Conservation (phyloP, 2,113 vertebrate genomes). For the Oophaga pumilio region DNA sequence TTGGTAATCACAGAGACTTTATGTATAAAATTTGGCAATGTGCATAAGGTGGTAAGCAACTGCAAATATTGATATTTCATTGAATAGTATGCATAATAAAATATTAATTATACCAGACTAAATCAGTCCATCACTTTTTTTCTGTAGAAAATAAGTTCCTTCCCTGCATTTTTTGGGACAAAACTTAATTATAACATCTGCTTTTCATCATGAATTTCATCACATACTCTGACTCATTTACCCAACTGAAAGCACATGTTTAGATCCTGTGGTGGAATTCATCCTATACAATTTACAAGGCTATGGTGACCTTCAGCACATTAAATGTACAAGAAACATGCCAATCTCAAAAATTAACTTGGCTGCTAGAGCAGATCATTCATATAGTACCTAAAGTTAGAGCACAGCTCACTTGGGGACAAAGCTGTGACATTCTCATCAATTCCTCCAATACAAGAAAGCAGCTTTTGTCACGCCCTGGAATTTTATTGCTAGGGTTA, state of each 20-base stretch:
- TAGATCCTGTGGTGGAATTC: slow-evolving; percentile 70
- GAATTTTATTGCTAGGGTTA: neutral
- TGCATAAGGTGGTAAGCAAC: too few relatives aligned
- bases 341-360: slow-evolving; percentile 60
- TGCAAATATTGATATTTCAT: neutral
- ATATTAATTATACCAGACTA: neutral
- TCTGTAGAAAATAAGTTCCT: neutral
- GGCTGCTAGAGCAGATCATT: slow-evolving; percentile 63
- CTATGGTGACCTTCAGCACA: slow-evolving; percentile 66
- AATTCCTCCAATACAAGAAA: neutral
- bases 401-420: neutral
- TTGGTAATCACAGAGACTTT: neutral
- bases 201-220: slow-evolving; percentile 80
- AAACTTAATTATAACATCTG: slow-evolving; percentile 76
- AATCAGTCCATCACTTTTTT: neutral
- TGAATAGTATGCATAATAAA: neutral
- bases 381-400: slow-evolving; percentile 53
- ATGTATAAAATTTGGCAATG: neutral
- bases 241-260: slow-evolving; percentile 84
- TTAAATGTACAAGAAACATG: slow-evolving; percentile 60
- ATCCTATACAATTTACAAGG: slow-evolving; percentile 74
- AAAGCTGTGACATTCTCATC: slow-evolving; percentile 9
- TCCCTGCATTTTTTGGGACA: neutral
- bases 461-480: neutral
- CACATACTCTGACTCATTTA: slow-evolving; percentile 72